Evolutionary conservation across 1,140 invertebrate species (phyloP), one percentile per base, ranked within the genome.

Genomic region (Drosophila pachea): DNA sequence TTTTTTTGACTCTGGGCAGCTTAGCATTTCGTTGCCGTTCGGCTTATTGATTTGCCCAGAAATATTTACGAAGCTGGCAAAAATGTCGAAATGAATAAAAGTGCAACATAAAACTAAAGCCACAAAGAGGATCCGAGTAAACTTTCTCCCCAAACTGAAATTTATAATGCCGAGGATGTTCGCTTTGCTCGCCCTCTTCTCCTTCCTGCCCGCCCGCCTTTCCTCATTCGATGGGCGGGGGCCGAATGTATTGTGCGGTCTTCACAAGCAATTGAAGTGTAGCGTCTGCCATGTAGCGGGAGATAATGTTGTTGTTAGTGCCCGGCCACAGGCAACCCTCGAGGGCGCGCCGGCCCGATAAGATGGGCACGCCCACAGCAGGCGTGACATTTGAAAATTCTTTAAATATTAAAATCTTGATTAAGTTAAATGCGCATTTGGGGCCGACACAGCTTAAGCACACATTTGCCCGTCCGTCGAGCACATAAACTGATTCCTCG

Each of bases 391-490:
- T 76, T 84, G 76, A 40, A 76, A 74, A 76, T 84, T 79, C 79
- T 86, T 86, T 86, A 86, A 86, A 86, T 86, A 86, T 86, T 86
- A 86, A 86, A 86, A 86, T 86, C 81, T 86, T 86, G 81, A 86
- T 86, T 86, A 86, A 86, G 81, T 81, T 77, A 86, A 86, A 86
- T 86, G 81, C 76, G 81, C 81, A 86, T 81, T 86, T 73, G 74
- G 76, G 81, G 60, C 59, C 69, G 40, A 35, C 59, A 60, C 53
- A 68, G 62, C 71, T 70, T 74, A 76, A 76, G 74, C 70, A 73
- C 71, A 74, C 71, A 76, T 67, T 76, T 74, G 22, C 55, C 60
- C 71, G 73, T 76, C 74, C 66, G 66, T 70, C 22, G 22, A 22
- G 71, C 70, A 71, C 73, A 72, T 71, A 66, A 74, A 74, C 61